Percentiles rank a stretch among this genome's conserved stretches.
phyloP scores from a whole-genome alignment of 2,888 invertebrate genomes.

The Pristionchus japonicus region DNA sequence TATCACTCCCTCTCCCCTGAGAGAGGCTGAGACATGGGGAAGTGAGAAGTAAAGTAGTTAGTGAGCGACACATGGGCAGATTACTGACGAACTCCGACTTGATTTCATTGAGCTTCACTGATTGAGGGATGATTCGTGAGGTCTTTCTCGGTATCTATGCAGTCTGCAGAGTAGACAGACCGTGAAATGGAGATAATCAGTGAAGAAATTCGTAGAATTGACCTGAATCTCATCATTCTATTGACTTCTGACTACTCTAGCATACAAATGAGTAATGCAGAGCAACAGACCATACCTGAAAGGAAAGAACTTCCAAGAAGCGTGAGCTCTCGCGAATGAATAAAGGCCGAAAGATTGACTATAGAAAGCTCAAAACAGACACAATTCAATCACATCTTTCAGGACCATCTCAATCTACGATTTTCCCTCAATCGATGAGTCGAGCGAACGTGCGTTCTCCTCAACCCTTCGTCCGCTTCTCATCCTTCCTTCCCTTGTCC shows the following conservation, averaged over 20 bases:
- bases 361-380: too few species aligned
- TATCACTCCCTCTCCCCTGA: neutral
- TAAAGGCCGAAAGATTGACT: too few species aligned
- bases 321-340: too few species aligned
- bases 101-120: neutral
- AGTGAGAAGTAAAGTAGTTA: constrained; percentile 13
- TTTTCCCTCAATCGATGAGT: constrained; percentile 32
- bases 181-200: neutral
- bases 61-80: neutral
- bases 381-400: too few species aligned
- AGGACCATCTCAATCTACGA: constrained; percentile 48
- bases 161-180: neutral
- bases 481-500: neutral
- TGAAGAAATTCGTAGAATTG: too few species aligned
- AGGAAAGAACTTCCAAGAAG: too few species aligned
- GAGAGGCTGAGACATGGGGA: neutral
- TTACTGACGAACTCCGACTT: neutral
- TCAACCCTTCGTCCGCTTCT: neutral
- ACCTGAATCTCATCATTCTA: too few species aligned
- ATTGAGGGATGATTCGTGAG: neutral
- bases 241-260: too few species aligned
- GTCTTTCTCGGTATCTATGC: neutral
- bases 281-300: too few species aligned
- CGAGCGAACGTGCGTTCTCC: constrained; percentile 18
- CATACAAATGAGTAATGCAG: too few species aligned